These are phyloP conservation scores for Meleagris gallopavo DNA, from an alignment of 2,113 vertebrate genomes.

Conservation along the genomic window DNA sequence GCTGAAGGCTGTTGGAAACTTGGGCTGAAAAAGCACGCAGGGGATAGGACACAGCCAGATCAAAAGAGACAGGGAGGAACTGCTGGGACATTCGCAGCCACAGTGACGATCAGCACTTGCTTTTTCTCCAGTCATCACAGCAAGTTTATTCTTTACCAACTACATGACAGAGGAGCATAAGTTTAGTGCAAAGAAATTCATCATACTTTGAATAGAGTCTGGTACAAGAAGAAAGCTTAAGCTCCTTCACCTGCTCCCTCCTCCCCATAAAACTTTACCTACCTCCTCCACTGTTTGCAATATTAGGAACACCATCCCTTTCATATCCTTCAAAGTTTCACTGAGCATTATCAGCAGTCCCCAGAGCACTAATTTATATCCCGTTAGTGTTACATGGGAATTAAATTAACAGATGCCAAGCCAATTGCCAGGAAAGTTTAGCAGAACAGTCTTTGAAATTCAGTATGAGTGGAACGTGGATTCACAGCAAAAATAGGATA, in stretches of 20 bases:
- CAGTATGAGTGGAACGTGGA: not conserved
- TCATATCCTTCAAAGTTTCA: not conserved
- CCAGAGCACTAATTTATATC: slow-evolving; percentile 50
- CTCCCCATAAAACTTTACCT: not conserved
- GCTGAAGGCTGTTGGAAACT: not conserved
- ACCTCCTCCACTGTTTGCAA: not conserved
- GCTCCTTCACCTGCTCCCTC: not conserved
- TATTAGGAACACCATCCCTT: not conserved
- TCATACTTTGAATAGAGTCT: not conserved
- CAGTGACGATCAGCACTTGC: not conserved
- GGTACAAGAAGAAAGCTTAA: not conserved
- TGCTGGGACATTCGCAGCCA: not conserved
- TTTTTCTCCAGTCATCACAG: not conserved
- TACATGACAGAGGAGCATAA: not conserved
- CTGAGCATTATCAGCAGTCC: not conserved
- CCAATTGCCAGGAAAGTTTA: slow-evolving; percentile 9
- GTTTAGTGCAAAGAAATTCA: not conserved
- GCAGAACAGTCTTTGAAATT: not conserved
- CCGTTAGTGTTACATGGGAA: not conserved
- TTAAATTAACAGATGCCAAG: slow-evolving; percentile 36
- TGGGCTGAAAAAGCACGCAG: not conserved
- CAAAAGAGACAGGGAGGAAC: not conserved
- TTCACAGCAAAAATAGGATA: not conserved
- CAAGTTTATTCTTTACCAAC: not conserved
- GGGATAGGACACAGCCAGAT: not conserved